Base-by-base conservation (phyloP, 1,140 invertebrate species). In the Limonius californicus region DNA sequence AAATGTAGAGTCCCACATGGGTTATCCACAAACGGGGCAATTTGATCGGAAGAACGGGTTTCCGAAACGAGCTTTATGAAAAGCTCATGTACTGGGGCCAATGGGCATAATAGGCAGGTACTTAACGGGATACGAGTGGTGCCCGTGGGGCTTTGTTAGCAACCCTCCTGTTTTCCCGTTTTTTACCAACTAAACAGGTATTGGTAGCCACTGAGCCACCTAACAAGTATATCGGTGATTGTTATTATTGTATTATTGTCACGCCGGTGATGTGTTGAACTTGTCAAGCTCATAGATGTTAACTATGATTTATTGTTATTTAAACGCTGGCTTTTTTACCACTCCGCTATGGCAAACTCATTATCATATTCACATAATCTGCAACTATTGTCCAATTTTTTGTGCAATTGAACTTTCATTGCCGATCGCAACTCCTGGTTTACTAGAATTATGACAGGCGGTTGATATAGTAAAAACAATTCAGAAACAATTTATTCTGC, bases 171-270 rank as follows among this genome's bases (percentile, higher is more conserved):
- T 61, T 61, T 61, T 61, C 50, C 58, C 47, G 59, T 61, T 61
- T 61, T 61, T 61, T 61, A 61, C n/a, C 32, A 61, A 54, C 47
- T 20, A 61, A 54, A 61, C 59, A 61, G 47, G 59, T 61, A 61
- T 61, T 59, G 57, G 43, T 18, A 11, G 45, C 45, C 45, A 50
- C 45, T 18, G 16, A 39, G 21, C 42, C 43, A 27, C 45, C 39
- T 59, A 61, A 61, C 59, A 61, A 61, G 47, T 61, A 42, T 35
- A 39, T 54, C 30, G 30, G 18, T 57, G 55, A 35, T 35, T 57
- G 55, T 35, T 59, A 47, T 20, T 61, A 61, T 61, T 61, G 20
- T 54, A 45, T 32, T 20, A 53, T 61, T 57, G 35, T 57, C 30
- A 57, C 15, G 27, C 14, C 21, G n/a, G 20, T 50, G 16, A 50